Conservation (phyloP, 2,888 invertebrate species). For the Diaphora mendica region DNA sequence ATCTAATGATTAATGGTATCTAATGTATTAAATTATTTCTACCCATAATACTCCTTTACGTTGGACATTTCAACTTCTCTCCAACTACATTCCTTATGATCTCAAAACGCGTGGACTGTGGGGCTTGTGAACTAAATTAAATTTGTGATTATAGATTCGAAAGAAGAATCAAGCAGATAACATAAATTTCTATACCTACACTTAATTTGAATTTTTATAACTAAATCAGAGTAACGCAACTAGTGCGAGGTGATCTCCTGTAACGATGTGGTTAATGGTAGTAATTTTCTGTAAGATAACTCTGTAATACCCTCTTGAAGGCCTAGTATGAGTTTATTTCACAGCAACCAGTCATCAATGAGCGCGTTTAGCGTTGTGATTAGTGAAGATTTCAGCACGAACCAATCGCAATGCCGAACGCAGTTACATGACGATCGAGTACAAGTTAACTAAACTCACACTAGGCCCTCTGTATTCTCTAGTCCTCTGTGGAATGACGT, state of each 20-base stretch:
- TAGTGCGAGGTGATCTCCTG: conserved; percentile 46
- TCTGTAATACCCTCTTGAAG: conserved; percentile 38
- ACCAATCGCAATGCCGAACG: no score
- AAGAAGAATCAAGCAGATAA: background rate
- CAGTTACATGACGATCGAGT: no score
- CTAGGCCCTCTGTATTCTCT: conserved; percentile 18
- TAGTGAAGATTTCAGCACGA: no score
- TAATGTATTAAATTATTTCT: background rate
- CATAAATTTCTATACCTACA: background rate
- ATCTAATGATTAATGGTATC: background rate
- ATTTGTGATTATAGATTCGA: no score
- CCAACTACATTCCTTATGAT: no score
- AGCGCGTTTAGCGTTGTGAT: no score
- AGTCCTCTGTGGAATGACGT: conserved; percentile 51
- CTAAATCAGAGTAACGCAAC: conserved; percentile 55
- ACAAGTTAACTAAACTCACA: no score
- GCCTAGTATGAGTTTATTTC: no score
- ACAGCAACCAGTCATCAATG: no score
- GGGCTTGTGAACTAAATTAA: no score
- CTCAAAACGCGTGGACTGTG: no score
- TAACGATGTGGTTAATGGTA: conserved; percentile 68
- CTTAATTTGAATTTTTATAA: background rate
- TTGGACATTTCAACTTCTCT: background rate
- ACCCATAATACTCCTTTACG: background rate
- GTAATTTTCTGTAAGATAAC: conserved; percentile 62